These are phyloP conservation scores for Heteromurus nitidus DNA, from an alignment of 2,888 invertebrate genomes.

Conservation along the genomic window DNA sequence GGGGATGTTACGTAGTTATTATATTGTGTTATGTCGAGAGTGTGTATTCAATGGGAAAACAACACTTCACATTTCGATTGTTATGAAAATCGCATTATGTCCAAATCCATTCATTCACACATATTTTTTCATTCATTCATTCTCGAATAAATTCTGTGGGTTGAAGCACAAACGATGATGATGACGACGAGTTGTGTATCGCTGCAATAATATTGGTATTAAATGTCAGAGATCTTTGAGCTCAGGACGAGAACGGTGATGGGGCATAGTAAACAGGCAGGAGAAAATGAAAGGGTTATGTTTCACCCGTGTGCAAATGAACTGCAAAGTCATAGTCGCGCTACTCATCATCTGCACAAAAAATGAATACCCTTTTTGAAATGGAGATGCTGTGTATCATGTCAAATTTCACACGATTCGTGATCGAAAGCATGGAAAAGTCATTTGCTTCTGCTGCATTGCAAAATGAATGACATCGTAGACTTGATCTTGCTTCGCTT, in stretches of 20 bases:
- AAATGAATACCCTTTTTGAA: not conserved
- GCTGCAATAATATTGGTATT: constrained; percentile 52
- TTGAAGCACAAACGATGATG: not conserved
- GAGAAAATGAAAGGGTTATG: not conserved
- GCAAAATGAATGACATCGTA: too few species aligned
- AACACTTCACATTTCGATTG: constrained; percentile 24
- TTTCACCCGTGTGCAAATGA: not conserved
- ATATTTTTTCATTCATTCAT: too few species aligned
- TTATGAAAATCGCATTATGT: constrained; percentile 36
- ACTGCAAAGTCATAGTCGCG: not conserved
- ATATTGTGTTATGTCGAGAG: too few species aligned
- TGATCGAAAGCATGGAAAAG: not conserved
- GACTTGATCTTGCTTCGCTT: too few species aligned
- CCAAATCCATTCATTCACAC: constrained; percentile 1
- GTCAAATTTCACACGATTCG: constrained; percentile 15
- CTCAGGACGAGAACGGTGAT: not conserved
- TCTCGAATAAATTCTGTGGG: too few species aligned
- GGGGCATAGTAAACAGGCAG: not conserved
- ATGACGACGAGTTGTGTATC: too few species aligned
- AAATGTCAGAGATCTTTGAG: constrained; percentile 27
- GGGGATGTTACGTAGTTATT: too few species aligned
- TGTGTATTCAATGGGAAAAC: not conserved
- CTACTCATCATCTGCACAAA: not conserved
- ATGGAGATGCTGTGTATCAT: not conserved
- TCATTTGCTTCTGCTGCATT: too few species aligned